Evolutionary conservation across 2,797 vertebrate species (phyloP), one percentile per base, ranked within the genome.

Genomic region (Oceanodroma leucorhoa): DNA sequence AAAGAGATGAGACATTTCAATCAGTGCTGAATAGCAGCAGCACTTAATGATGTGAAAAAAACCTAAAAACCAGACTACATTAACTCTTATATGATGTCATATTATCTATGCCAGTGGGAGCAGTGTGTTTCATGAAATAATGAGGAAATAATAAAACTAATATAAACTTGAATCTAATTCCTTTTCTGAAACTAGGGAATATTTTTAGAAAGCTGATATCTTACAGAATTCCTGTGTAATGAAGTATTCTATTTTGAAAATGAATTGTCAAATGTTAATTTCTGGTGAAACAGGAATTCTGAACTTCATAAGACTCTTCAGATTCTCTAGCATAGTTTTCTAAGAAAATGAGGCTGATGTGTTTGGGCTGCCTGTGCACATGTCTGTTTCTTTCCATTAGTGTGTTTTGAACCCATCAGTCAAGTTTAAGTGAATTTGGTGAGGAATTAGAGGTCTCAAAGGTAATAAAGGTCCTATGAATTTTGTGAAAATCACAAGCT

Each of bases 1-100:
- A 82, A 93, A 69, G 73, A 79, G 64, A 87, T 89, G 87, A 95
- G 83, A 87, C 66, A 69, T 95, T 96, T 94, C 95, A 96, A 93
- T 92, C 91, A 93, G 91, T 66, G 83, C 78, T 94, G 89, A 95
- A 89, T 26, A 92, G 87, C 62, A 90, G 58, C 54, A 19, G 67
- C 77, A 84, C 81, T 95, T 95, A 95, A 95, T 90, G 87, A 93
- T 82, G 84, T 87, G 78, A 60, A 87, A 92, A 94, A 95, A 71
- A 0, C 9, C 34, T 81, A 34, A 89, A 91, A 86, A 22, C 0
- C 67, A 87, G 83, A 65, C 77, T 87, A 18, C 92, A 82, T 93
- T 93, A 92, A 72, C 34, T 96, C 67, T 75, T 53, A 24, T 11
- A 61, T 91, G 93, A 80, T 89, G 40, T 79, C 87, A 51, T 34